Conservation (phyloP, 2,113 vertebrate genomes). For the Mystacornis crossleyi region DNA sequence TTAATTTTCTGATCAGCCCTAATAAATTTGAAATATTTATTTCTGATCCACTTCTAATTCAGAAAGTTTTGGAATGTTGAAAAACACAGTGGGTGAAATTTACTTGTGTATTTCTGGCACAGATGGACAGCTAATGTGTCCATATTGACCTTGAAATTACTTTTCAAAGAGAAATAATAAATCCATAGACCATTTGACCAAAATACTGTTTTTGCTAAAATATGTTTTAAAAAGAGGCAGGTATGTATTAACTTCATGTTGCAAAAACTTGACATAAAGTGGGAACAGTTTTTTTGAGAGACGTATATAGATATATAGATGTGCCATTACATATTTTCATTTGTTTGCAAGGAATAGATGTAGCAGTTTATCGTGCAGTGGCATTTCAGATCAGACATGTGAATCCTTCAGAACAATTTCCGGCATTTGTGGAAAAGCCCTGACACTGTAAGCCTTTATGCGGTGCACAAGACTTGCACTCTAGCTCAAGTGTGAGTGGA, state of each 20-base stretch:
- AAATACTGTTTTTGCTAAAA: background rate
- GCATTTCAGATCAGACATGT: background rate
- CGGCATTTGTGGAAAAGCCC: background rate
- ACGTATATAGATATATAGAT: background rate
- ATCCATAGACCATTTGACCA: background rate
- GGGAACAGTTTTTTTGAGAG: background rate
- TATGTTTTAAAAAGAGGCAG: background rate
- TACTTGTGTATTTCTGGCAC: background rate
- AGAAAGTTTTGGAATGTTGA: background rate
- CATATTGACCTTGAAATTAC: background rate
- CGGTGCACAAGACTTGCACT: background rate
- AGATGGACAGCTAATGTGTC: background rate
- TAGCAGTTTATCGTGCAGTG: background rate
- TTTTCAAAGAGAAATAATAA: background rate
- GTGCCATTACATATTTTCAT: background rate
- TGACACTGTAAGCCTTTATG: background rate
- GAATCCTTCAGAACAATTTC: background rate
- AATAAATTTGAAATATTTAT: background rate
- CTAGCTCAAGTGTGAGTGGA: background rate
- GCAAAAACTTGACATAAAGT: background rate
- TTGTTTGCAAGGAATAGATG: background rate
- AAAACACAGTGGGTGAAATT: background rate
- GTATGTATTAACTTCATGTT: background rate
- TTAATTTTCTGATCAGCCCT: background rate
- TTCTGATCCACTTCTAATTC: background rate